Conservation (phyloP, 1,140 invertebrate species). For the Prorops nasuta region DNA sequence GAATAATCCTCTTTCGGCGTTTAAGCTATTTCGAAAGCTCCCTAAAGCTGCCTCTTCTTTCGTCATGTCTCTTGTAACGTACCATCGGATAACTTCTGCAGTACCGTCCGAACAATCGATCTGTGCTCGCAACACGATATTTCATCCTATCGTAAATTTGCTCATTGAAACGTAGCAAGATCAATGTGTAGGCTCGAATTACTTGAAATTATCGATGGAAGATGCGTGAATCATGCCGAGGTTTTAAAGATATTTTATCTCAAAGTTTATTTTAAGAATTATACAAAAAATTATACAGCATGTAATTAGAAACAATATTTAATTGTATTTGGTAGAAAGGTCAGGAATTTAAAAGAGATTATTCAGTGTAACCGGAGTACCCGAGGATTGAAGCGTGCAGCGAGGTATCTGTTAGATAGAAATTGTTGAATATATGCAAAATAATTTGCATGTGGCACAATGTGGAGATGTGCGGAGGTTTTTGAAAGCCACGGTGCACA, state of each 20-base stretch:
- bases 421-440: too few relatives aligned
- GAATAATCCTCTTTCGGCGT: conserved; percentile 42
- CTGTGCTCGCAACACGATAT: background rate
- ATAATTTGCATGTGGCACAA: too few relatives aligned
- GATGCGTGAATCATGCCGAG: too few relatives aligned
- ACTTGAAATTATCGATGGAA: too few relatives aligned
- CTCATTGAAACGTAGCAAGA: too few relatives aligned
- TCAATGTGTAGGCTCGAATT: too few relatives aligned
- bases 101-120: too few relatives aligned
- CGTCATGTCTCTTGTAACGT: too few relatives aligned
- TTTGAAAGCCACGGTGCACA: background rate
- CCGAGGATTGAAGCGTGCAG: conserved; percentile 1
- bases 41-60: conserved; percentile 28
- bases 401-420: too few relatives aligned
- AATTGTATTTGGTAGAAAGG: background rate
- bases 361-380: too few relatives aligned
- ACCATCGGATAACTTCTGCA: too few relatives aligned
- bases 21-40: conserved; percentile 35
- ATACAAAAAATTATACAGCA: background rate
- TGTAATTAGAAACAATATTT: background rate
- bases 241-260: background rate
- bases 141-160: background rate
- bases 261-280: background rate
- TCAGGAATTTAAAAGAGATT: background rate
- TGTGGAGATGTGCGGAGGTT: background rate